Evolutionary conservation across 2,888 invertebrate genomes (phyloP), one percentile per base, ranked within the genome.

Genomic region (Candidula unifasciata): DNA sequence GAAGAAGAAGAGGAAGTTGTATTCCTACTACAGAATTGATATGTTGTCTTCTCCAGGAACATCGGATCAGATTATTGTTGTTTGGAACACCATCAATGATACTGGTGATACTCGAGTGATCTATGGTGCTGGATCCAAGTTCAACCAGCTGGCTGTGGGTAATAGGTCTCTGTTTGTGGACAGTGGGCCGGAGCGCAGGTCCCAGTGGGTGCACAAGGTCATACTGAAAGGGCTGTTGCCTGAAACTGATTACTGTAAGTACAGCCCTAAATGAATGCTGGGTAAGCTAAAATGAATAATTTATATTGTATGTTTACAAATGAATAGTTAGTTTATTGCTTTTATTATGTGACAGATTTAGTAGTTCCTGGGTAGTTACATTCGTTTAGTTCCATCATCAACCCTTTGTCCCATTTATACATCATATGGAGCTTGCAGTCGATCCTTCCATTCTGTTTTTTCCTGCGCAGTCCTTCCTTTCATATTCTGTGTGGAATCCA

Each of bases 171-270:
- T 37, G 10, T 82, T 82, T 54, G 74, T 77, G 10, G 82, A 82
- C 68, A 77, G 82, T 33, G 82, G 82, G 6, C 24, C 77, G 60
- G 83, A 84, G 71, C 44, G 66, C n/a, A 79, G 84, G 44, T 35
- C 69, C 44, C 84, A 84, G 66, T 84, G 30, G 52, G 66, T 84
- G 21, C 71, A 84, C 77, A 74, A 54, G 30, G 84, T 84, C 44
- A 35, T 84, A 27, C 80, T 84, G 16, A 60, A 74, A 76, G 84
- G 69, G 5, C 81, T 84, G n/a, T 24, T 18, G 21, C 80, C 84
- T 3, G 27, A 68, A 24, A 84, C 84, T 57, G 81, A 76, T 6
- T 84, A 84, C 54, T 33, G 84, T 84, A 69, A 84, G 84, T 82
- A 21, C 21, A 33, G 21, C n/a, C 54, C 33, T 57, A 64, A 66